Evolutionary conservation across 2,888 invertebrate species (phyloP).

Genomic region (Diachrysia chrysitis): DNA sequence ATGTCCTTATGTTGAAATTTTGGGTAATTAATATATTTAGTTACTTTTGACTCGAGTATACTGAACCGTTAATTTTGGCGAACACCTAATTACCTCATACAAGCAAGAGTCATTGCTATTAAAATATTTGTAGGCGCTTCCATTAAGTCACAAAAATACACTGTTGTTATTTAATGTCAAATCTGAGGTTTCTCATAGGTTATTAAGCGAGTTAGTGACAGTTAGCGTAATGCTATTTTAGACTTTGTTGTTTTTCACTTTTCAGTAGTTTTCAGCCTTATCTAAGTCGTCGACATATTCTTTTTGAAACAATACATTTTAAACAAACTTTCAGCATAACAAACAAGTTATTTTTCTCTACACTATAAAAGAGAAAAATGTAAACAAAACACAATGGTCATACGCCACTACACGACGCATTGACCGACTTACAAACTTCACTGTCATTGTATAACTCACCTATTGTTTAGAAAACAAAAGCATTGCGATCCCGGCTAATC

Average conservation of each 20-base stretch:
- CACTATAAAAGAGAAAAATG: constrained; percentile 6
- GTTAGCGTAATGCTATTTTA: too few species aligned
- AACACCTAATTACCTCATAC: constrained; percentile 9
- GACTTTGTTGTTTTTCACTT: too few species aligned
- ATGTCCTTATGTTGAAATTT: constrained; percentile 17
- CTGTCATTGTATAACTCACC: constrained; percentile 56
- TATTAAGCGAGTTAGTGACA: too few species aligned
- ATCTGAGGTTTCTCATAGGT: too few species aligned
- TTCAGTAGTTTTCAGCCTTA: too few species aligned
- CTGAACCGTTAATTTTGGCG: too few species aligned
- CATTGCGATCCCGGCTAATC: constrained; percentile 51
- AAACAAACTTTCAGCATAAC: background rate
- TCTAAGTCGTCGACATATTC: too few species aligned
- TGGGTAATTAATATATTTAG: constrained; percentile 26
- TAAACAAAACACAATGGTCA: constrained; percentile 41
- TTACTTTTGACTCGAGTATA: too few species aligned
- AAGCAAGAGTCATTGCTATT: constrained; percentile 39
- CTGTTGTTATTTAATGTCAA: too few species aligned
- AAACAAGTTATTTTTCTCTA: background rate
- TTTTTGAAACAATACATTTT: background rate
- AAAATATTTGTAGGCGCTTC: constrained; percentile 48
- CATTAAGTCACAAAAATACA: constrained; percentile 27
- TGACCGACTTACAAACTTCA: constrained; percentile 57
- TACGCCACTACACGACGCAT: constrained; percentile 35
- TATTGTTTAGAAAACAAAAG: constrained; percentile 56